These are phyloP conservation scores for Oreochromis tanganicae DNA, from an alignment of 2,113 vertebrate species.

Conservation along the genomic window DNA sequence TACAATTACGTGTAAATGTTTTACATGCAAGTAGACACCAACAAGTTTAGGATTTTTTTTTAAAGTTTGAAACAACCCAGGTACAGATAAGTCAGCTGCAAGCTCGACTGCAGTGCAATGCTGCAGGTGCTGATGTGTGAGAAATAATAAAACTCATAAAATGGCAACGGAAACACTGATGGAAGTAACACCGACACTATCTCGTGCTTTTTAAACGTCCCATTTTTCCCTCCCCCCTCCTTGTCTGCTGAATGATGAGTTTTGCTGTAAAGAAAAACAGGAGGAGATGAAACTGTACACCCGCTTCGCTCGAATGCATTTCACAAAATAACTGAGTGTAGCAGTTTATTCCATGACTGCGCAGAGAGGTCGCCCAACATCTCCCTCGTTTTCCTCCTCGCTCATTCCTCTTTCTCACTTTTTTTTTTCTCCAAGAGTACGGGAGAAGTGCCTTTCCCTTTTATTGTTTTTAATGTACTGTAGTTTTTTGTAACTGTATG, in stretches of 20 bases:
- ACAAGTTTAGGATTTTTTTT: background rate
- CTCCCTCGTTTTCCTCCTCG: background rate
- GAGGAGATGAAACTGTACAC: background rate
- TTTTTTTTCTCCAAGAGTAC: background rate
- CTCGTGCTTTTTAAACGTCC: background rate
- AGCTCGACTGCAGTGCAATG: accelerated
- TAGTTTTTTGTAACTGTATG: background rate
- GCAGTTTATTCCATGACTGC: background rate
- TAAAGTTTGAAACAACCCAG: background rate
- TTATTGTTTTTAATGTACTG: background rate
- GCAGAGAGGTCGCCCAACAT: background rate
- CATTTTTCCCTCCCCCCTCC: background rate
- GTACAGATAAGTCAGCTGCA: background rate
- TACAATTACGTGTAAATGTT: background rate
- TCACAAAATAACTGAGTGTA: background rate
- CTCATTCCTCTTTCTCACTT: background rate
- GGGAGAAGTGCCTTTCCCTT: background rate
- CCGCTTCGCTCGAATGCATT: background rate
- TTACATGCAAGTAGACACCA: background rate
- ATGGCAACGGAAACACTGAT: background rate
- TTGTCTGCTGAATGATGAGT: background rate
- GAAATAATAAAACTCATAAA: background rate
- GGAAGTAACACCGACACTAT: background rate
- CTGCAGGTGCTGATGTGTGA: background rate
- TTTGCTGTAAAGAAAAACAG: background rate